Base-by-base conservation (phyloP, 30 jellyfish, hydroid and myxozoan species). In the Aurelia coerulea region DNA sequence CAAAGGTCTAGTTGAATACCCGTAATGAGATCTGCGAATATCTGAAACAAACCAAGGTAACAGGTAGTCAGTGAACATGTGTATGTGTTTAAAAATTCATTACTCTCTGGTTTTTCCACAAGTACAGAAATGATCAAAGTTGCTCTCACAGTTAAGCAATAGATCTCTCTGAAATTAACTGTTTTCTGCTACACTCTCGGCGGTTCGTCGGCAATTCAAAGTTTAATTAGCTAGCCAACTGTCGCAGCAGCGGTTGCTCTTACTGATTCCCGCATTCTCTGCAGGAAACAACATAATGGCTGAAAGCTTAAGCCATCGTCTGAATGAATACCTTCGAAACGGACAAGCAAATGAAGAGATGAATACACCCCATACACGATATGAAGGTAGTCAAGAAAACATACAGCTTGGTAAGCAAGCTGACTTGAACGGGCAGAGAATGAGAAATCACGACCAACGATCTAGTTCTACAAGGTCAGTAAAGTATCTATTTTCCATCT, bases 61-160 rank as follows among this genome's bases (percentile, higher is more conserved):
- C 92, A 83, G 92, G 92, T 83, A 83, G 85, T 62, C 86, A 83
- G 86, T 83, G 92, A 83, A 83, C 92, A 80, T 83, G 92, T 86
- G 85, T 83, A 77, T 54, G 86, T 68, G 68, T 83, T 83, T 83
- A 83, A 83, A 83, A 83, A 83, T 83, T 85, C 52, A 76, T 76
- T 65, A 85, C 83, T 65, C 88, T 74, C 81, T 69, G 86, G 94
- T 85, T 74, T 85, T 74, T 74, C 88, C 94, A 73, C 88, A 85
- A 85, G 94, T 85, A 49, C 88, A 73, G 88, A 85, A 85, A 74
- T 85, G 88, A 85, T 76, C 88, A 85, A 85, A 64, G 94, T 50
- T 76, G 84, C 78, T 68, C 84, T 68, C 16, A 50, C 71, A 53
- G 84, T 56, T 68, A 14, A 53, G 18, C 15, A 50, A 52, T 41